Base-by-base conservation (phyloP, 2,888 invertebrate species). In the Ptilodon capucinus region DNA sequence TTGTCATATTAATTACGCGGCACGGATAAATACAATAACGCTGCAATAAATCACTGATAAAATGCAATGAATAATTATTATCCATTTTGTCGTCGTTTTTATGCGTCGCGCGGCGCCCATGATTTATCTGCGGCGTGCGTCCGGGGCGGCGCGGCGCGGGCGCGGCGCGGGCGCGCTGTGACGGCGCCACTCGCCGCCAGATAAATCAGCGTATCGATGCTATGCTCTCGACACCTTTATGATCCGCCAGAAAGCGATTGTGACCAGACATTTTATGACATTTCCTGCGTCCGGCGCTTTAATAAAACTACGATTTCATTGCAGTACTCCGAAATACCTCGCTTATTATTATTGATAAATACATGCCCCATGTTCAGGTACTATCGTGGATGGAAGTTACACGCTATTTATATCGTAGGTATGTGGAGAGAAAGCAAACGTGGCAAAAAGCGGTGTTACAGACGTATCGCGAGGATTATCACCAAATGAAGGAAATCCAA, bases 21-120 rank as follows among this genome's bases (percentile, higher is more conserved):
- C 57, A 53, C 65, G 75, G 76, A 77, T 79, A 79, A 81, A 81
- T 79, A 82, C 79, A 84, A 80, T 83, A 79, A 81, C 77, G 64
- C 52, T 44, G 51, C 65, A 56, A 79, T 84, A 83, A 83, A 83
- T 84, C 83, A 77, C 62, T 74, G 77, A 78, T 76, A 71, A 74
- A 80, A 72, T 77, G 75, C 79, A 70, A 79, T 81, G 79, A 81
- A 79, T 81, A 78, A 80, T 80, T 70, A 76, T 77, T 74, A 74
- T 78, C 79, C 71, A 74, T 81, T 77, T 73, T 66, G 61, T 72
- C 71, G 70, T 67, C 69, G 68, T 73, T 74, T 74, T 69, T 68
- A 63, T 55, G 67, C 63, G 66, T 72, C 66, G 64, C 51, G 54
- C 40, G 9, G 19, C 46, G 44, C 19, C 46, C 42, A 54, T 70